phyloP scores from a whole-genome alignment of 2,888 invertebrate species.

The Harpagoxenus sublaevis region DNA sequence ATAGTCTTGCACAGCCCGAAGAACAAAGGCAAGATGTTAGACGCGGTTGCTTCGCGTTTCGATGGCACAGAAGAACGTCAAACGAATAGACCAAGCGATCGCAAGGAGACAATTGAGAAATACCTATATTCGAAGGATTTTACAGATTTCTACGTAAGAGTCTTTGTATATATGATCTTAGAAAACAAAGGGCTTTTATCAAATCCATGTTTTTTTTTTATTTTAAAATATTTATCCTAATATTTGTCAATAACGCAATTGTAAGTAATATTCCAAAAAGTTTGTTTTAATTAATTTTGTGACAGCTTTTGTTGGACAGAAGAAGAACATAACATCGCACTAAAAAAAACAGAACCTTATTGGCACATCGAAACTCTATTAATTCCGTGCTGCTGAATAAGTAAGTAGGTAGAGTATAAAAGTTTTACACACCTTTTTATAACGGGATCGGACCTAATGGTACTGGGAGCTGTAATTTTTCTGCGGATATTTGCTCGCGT shows the following conservation, averaged over 20 bases:
- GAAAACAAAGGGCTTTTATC: not conserved
- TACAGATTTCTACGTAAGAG: not conserved
- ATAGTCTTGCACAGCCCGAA: conserved; percentile 54
- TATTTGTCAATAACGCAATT: not conserved
- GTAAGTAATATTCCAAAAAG: not conserved
- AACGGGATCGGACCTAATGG: not conserved
- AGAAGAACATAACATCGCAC: not conserved
- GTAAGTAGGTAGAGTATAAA: not conserved
- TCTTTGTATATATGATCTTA: not conserved
- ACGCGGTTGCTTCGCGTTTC: conserved; percentile 18
- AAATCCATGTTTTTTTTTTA: not conserved
- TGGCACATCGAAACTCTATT: conserved; percentile 15
- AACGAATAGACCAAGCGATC: conserved; percentile 6
- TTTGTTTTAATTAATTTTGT: not conserved
- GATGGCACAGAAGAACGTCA: not conserved
- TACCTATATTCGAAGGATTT: not conserved
- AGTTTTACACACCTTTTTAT: conserved; percentile 19
- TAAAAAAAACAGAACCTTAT: not conserved
- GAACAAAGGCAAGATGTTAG: conserved; percentile 44
- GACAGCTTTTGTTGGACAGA: not conserved
- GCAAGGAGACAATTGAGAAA: conserved; percentile 27
- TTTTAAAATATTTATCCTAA: not conserved
- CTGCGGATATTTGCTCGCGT: not conserved
- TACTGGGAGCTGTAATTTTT: conserved; percentile 1
- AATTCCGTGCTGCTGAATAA: conserved; percentile 37